These are phyloP conservation scores for Zaprionus ornatus DNA, from an alignment of 1,140 invertebrate species.

Conservation along the genomic window DNA sequence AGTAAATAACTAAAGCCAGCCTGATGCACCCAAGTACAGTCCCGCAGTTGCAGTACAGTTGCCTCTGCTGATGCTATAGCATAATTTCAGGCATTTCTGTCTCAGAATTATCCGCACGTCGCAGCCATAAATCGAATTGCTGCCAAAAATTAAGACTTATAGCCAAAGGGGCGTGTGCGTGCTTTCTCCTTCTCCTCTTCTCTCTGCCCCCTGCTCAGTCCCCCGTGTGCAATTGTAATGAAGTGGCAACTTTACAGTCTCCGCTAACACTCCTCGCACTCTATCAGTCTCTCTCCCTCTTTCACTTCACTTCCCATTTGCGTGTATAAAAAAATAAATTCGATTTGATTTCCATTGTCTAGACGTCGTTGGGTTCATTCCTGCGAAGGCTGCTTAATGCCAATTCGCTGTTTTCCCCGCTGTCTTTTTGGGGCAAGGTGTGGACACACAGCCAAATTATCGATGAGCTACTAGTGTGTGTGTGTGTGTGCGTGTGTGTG, in stretches of 20 bases:
- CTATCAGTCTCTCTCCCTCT: not conserved
- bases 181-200: not conserved
- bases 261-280: constrained; percentile 7
- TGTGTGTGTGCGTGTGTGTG: constrained; percentile 21
- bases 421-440: constrained; percentile 53
- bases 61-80: constrained; percentile 15
- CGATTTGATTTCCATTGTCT: constrained; percentile 82
- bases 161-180: constrained; percentile 40
- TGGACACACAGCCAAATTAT: constrained; percentile 34
- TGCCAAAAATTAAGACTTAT: constrained; percentile 80
- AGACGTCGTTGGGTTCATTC: constrained; percentile 60
- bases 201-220: not conserved
- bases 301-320: constrained; percentile 60
- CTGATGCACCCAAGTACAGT: constrained; percentile 38
- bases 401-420: constrained; percentile 68
- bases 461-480: constrained; percentile 14
- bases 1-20: constrained; percentile 61
- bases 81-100: constrained; percentile 32
- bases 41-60: constrained; percentile 46
- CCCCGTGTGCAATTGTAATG: constrained; percentile 57
- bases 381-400: constrained; percentile 64
- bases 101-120: constrained; percentile 79
- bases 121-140: constrained; percentile 79
- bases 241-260: constrained; percentile 54
- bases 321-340: constrained; percentile 71